Conservation (phyloP, 2,888 invertebrate genomes). For the Eupithecia pulchellata region DNA sequence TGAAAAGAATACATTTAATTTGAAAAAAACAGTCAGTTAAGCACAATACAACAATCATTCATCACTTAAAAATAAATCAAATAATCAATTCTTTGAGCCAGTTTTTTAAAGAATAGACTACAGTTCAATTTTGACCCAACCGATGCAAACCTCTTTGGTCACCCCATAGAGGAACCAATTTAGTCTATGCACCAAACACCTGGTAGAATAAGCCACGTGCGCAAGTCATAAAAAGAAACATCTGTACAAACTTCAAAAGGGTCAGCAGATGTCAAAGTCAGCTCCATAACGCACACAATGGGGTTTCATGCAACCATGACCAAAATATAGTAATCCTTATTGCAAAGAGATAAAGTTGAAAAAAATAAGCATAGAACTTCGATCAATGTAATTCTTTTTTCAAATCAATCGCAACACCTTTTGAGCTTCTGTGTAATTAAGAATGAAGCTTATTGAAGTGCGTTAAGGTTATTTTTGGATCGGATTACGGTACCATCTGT, state of each 20-base stretch:
- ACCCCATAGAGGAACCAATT: background rate
- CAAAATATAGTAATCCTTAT: background rate
- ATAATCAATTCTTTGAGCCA: too few species aligned
- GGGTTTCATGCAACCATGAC: slow-evolving; percentile 9
- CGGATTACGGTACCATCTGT: slow-evolving; percentile 22
- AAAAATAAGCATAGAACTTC: background rate
- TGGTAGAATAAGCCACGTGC: slow-evolving; percentile 37
- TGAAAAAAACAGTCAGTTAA: too few species aligned
- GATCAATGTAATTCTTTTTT: slow-evolving; percentile 19
- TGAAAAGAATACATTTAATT: too few species aligned
- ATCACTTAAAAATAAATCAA: too few species aligned
- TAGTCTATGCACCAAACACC: slow-evolving; percentile 15
- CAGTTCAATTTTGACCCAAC: background rate
- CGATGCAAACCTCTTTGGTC: background rate
- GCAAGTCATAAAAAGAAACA: slow-evolving; percentile 33
- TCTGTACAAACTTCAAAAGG: slow-evolving; percentile 37
- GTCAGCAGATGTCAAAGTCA: slow-evolving; percentile 39
- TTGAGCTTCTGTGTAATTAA: slow-evolving; percentile 22
- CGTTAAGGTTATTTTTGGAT: slow-evolving; percentile 24
- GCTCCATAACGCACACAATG: slow-evolving; percentile 21
- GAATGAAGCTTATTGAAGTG: slow-evolving; percentile 12
- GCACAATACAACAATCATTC: too few species aligned
- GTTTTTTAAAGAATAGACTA: background rate
- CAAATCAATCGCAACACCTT: slow-evolving; percentile 25
- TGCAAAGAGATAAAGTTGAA: background rate